phyloP scores from a whole-genome alignment of 2,797 vertebrate species.

The Antennarius maculatus region DNA sequence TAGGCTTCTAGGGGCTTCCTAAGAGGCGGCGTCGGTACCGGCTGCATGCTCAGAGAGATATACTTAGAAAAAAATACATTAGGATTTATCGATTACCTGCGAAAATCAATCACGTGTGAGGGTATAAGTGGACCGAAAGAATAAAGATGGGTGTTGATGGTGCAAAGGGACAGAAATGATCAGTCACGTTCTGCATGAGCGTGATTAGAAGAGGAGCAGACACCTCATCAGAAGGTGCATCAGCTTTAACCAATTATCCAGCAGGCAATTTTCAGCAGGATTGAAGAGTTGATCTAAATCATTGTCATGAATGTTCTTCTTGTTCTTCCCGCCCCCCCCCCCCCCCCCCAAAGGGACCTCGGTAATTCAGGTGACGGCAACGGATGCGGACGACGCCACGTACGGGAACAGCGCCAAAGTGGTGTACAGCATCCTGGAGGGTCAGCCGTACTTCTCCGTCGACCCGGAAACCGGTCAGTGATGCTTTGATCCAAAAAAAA shows the following conservation, averaged over 20 bases:
- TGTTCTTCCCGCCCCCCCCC: no score
- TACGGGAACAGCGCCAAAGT: constrained; percentile 96
- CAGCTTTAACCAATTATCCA: constrained; percentile 58
- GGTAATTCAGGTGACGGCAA: constrained; percentile 94
- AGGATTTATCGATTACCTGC: constrained; percentile 63
- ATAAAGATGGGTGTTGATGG: constrained; percentile 57
- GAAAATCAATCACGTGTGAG: constrained; percentile 58
- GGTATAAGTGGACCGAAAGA: constrained; percentile 45
- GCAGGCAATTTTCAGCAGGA: constrained; percentile 50
- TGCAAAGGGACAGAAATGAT: constrained; percentile 55
- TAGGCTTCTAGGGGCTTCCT: constrained; percentile 62
- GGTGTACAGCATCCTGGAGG: constrained; percentile 96
- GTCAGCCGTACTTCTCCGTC: constrained; percentile 96
- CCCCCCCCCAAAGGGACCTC: constrained; percentile 84
- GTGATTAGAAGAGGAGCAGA: constrained; percentile 56
- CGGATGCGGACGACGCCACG: constrained; percentile 91
- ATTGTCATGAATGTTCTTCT: constrained; percentile 40
- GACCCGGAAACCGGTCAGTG: constrained; percentile 87
- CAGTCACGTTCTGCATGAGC: constrained; percentile 51
- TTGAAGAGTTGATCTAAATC: constrained; percentile 57
- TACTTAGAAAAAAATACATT: constrained; percentile 67
- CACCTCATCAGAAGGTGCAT: constrained; percentile 67
- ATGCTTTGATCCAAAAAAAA: no score
- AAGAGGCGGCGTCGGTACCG: constrained; percentile 24
- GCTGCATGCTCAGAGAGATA: constrained; percentile 48